These are phyloP conservation scores for Pterocles orientalis DNA, from an alignment of 2,113 vertebrate genomes.

Conservation along the genomic window DNA sequence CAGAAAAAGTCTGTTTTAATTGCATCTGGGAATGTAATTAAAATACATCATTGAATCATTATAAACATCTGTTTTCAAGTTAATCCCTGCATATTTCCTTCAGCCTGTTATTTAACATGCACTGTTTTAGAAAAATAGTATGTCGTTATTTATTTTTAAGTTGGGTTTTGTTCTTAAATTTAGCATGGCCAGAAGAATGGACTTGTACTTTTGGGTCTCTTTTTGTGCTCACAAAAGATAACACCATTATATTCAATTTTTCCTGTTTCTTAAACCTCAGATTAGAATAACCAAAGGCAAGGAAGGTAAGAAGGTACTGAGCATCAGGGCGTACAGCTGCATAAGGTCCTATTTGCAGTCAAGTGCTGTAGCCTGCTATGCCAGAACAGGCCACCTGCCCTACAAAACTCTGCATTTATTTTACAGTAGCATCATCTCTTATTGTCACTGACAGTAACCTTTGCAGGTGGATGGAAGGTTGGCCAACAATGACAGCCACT, in stretches of 20 bases:
- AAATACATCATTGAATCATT: neutral
- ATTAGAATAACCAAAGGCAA: neutral
- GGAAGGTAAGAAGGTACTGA: neutral
- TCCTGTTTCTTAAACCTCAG: neutral
- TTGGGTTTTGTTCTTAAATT: slow-evolving; percentile 15
- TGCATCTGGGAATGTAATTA: slow-evolving; percentile 56
- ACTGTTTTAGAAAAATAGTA: neutral
- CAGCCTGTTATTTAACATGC: slow-evolving; percentile 35
- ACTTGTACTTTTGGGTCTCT: neutral
- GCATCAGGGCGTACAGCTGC: neutral
- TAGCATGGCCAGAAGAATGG: slow-evolving; percentile 18
- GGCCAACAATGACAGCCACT: neutral
- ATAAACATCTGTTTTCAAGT: slow-evolving; percentile 58
- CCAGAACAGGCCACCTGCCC: neutral
- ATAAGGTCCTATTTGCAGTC: neutral
- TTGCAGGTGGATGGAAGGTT: neutral
- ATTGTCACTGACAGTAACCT: neutral
- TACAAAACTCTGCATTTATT: neutral
- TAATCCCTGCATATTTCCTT: slow-evolving; percentile 25
- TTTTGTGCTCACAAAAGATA: neutral
- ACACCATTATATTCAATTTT: neutral
- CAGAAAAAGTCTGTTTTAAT: slow-evolving; percentile 40
- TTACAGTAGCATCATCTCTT: neutral
- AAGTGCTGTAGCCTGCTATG: neutral
- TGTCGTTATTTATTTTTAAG: neutral